phyloP scores from a whole-genome alignment of 2,888 invertebrate species.

The Pristionchus fissidentatus region DNA sequence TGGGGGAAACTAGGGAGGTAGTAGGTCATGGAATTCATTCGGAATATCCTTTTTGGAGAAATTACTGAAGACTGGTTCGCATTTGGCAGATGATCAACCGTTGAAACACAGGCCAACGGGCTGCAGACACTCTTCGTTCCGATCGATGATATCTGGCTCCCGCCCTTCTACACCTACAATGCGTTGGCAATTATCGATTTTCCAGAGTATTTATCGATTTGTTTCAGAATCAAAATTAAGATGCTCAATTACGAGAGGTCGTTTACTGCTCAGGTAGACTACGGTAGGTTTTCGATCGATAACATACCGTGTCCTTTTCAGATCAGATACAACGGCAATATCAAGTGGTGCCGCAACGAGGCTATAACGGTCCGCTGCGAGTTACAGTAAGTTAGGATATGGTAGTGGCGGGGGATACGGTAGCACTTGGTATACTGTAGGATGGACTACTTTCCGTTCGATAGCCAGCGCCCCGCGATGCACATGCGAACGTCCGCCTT shows the following conservation, averaged over 20 bases:
- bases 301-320: no score
- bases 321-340: conserved; percentile 34
- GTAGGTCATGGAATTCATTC: no score
- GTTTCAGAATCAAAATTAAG: conserved; percentile 11
- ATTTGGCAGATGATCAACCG: no score
- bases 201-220: neutral
- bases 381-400: neutral
- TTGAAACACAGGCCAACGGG: neutral
- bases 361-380: conserved; percentile 9
- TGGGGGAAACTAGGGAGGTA: no score
- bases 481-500: neutral
- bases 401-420: no score
- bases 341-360: conserved; percentile 23
- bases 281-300: neutral
- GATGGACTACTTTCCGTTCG: conserved; percentile 14
- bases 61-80: no score
- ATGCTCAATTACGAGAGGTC: neutral
- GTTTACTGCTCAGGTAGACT: neutral
- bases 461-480: neutral
- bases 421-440: neutral
- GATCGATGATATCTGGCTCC: conserved; percentile 6
- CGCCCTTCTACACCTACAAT: conserved; percentile 15
- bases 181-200: neutral
- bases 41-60: no score
- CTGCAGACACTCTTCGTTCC: neutral